Base-by-base conservation (phyloP, 2,113 vertebrate species). In the Albula glossodonta region DNA sequence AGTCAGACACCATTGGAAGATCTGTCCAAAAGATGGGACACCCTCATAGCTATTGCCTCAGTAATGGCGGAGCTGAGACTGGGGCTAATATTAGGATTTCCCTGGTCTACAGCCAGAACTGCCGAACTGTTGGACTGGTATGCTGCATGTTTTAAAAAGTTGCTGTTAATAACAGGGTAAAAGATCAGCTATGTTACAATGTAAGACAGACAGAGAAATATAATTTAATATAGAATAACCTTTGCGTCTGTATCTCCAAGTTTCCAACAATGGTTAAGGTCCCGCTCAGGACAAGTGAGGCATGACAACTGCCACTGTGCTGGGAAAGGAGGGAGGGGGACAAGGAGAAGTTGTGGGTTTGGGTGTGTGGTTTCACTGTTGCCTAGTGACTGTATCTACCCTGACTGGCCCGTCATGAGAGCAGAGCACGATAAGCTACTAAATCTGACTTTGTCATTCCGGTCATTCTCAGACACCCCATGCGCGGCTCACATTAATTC, bases 391-490 rank as follows among this genome's bases (percentile, higher is more conserved):
- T 66, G 60, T 83, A 63, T 77, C 70, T 84, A 50, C 17, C 80
- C 25, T 52, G 50, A 63, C 25, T 78, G 70, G n/a, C 17, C 77
- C 56, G 84, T 41, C 22, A 51, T 8, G 77, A 60, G 6, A 48
- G 77, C 77, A 85, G 84, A 50, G 77, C 1, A 80, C 2, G 77
- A 60, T 80, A 57, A 63, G 77, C 77, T 80, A n/a, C 53, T 60
- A 85, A 57, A 60, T 80, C 77, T 60, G 66, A 48, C 52, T 74
- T 74, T 50, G 74, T 19, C 84, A 80, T 84, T 84, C 74, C n/a
- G n/a, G 51, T 56, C 83, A 84, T 85, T 85, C 77, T 79, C 84
- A 80, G 84, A 80, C 84, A 60, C 48, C 53, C 5, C 74, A 50
- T 31, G 50, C 84, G 31, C 41, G 41, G 22, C 31, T 57, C 74